Conservation (phyloP, 2,113 vertebrate species). For the Oreochromis niloticus region DNA sequence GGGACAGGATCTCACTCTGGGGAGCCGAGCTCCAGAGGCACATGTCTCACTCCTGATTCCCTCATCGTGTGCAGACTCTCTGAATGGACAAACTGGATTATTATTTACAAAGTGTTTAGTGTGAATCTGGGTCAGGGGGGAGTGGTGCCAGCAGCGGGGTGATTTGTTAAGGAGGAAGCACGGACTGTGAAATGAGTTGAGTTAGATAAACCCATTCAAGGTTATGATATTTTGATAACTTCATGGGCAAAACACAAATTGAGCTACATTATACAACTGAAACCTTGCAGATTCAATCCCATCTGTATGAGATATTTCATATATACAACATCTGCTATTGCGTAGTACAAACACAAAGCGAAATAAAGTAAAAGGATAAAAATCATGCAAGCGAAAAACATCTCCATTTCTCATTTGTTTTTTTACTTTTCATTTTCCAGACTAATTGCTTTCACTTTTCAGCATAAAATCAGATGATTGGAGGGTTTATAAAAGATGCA, state of each 20-base stretch:
- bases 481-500: not conserved
- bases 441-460: not conserved
- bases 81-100: not conserved
- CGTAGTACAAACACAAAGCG: not conserved
- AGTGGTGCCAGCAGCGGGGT: not conserved
- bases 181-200: not conserved
- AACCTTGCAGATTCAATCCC: not conserved
- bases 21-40: not conserved
- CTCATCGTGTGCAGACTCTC: not conserved
- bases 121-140: slow-evolving; percentile 14
- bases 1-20: not conserved
- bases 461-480: not conserved
- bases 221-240: not conserved
- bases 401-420: not conserved
- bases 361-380: not conserved
- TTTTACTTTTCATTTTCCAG: not conserved
- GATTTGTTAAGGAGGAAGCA: not conserved
- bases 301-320: not conserved
- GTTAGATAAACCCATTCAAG: not conserved
- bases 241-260: not conserved
- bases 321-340: not conserved
- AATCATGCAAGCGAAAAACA: not conserved
- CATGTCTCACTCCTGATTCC: not conserved
- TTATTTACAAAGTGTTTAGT: not conserved
- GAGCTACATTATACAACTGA: not conserved